Evolutionary conservation across 1,140 invertebrate genomes (phyloP), one percentile per base, ranked within the genome.

Genomic region (Penaeus vannamei): DNA sequence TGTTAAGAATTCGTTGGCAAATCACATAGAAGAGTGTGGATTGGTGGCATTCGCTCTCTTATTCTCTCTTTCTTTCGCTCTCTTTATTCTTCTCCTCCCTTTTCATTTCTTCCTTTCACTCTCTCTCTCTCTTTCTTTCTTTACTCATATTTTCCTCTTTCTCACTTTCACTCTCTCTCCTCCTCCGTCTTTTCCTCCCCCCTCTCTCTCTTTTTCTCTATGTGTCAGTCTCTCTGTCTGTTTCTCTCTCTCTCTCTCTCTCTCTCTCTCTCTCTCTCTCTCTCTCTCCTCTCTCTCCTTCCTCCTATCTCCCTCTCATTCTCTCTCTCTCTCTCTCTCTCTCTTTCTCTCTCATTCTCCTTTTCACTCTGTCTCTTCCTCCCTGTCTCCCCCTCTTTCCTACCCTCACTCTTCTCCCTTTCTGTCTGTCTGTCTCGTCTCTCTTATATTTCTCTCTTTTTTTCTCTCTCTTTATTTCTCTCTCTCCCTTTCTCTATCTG

Each of bases 281-380:
- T 80, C 77, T 80, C 36, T 80, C 77, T 80, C 77, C 36, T 80
- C 77, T 80, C 77, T 80, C 77, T 80, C 77, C 42, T 36, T 80
- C 77, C 42, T 36, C 42, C 77, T 79, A n/a, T 79, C 77, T 79
- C 77, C 36, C 77, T 79, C 77, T 79, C 32, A 32, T 32, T 79
- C 77, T 79, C 77, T 79, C 77, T 79, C 77, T 79, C 77, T 79
- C 77, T 79, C 77, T 79, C 77, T 79, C 77, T 79, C 77, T 79
- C 26, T 79, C 77, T 79, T 32, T 79, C 77, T 80, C 77, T 80
- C 77, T 80, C 76, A 53, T 32, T 7, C 77, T 80, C 36, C 53
- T 42, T 80, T 42, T 80, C 36, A 22, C 42, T 22, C 8, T 19
- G 20, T 22, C 0, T 42, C 14, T 12, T 46, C 7, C 12, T 5